Evolutionary conservation across 2,797 vertebrate species (phyloP).

Genomic region (Lithobates sylvaticus): DNA sequence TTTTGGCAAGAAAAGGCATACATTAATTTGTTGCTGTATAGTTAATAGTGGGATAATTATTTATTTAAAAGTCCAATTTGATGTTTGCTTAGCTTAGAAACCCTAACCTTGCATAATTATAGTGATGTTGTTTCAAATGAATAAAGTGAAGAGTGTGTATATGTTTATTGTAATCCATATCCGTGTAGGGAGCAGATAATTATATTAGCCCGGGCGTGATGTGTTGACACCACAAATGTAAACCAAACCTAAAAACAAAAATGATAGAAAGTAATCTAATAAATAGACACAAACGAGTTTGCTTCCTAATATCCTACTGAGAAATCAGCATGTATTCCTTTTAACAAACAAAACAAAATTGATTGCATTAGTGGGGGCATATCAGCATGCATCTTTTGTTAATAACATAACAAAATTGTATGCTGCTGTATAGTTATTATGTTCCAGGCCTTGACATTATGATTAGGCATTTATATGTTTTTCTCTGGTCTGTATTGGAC

Average conservation of each 20-base stretch:
- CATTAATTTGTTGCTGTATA: no score
- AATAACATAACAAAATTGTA: constrained; percentile 60
- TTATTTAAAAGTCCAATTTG: constrained; percentile 5
- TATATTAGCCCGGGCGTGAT: constrained; percentile 55
- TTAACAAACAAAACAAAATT: constrained; percentile 64
- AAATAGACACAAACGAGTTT: constrained; percentile 55
- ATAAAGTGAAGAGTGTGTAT: background rate
- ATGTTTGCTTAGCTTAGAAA: background rate
- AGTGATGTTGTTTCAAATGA: background rate
- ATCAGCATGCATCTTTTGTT: constrained; percentile 56
- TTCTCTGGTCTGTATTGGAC: constrained; percentile 34
- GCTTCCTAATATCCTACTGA: constrained; percentile 62
- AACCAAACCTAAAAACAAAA: constrained; percentile 59
- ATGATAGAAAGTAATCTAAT: constrained; percentile 61
- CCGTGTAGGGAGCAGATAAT: constrained; percentile 40
- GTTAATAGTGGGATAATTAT: constrained; percentile 1
- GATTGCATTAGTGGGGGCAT: constrained; percentile 58
- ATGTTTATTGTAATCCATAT: constrained; percentile 39
- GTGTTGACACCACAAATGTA: constrained; percentile 52
- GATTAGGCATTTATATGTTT: constrained; percentile 51
- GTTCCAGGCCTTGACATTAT: constrained; percentile 40
- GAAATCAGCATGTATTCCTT: constrained; percentile 60
- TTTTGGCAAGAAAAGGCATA: no score
- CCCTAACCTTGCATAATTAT: constrained; percentile 10
- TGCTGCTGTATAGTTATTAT: constrained; percentile 50